Conservation (phyloP, 2,888 invertebrate genomes). For the Cheilosia pagana region DNA sequence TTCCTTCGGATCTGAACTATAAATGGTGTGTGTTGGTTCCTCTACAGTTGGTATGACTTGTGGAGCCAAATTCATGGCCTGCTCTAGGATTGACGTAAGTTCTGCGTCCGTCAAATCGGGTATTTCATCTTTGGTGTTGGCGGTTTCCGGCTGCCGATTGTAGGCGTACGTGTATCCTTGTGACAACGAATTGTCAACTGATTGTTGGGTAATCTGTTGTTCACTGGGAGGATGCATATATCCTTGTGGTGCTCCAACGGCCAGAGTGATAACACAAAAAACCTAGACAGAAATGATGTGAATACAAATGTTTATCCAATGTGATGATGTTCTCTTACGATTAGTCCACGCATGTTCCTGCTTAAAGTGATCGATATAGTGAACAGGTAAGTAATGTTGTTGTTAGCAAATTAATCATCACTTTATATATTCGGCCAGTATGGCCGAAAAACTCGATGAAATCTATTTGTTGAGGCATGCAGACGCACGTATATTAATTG, state of each 20-base stretch:
- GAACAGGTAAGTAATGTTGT: conserved; percentile 76
- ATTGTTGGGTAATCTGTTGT: background rate
- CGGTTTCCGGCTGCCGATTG: background rate
- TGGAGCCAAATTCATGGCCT: background rate
- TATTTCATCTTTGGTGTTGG: background rate
- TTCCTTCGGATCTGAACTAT: background rate
- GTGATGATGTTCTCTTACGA: conserved; percentile 60
- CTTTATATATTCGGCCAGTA: conserved; percentile 38
- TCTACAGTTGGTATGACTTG: background rate
- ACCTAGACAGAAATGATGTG: conserved; percentile 45
- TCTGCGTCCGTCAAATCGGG: background rate
- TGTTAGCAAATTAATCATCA: conserved; percentile 27
- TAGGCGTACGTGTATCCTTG: too few species aligned
- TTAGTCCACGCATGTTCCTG: conserved; percentile 77
- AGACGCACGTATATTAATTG: conserved; percentile 22
- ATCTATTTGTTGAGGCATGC: conserved; percentile 29
- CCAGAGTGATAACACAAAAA: conserved; percentile 68
- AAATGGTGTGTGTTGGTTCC: background rate
- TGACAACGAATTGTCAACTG: background rate
- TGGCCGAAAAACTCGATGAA: conserved; percentile 10
- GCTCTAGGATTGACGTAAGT: background rate
- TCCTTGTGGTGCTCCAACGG: conserved; percentile 38
- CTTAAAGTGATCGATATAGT: conserved; percentile 73
- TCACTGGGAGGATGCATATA: background rate
- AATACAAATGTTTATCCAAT: background rate